These are phyloP conservation scores for Drosophila lini DNA, from an alignment of 1,140 invertebrate species.

Conservation along the genomic window DNA sequence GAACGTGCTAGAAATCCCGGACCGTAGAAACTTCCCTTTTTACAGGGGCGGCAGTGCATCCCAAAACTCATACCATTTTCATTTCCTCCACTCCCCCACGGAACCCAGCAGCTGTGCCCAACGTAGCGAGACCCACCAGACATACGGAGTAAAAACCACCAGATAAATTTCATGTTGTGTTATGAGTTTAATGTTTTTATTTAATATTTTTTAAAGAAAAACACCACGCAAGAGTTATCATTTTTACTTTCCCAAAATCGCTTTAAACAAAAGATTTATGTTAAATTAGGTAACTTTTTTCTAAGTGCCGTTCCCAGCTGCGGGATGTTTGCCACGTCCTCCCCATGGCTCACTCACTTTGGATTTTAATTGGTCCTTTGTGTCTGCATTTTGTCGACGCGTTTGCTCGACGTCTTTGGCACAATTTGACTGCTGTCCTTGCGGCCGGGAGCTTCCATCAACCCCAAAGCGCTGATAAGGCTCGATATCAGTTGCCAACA, in stretches of 20 bases:
- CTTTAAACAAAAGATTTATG: not conserved
- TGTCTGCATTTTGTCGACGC: slow-evolving; percentile 66
- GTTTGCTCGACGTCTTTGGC: slow-evolving; percentile 41
- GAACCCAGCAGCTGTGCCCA: slow-evolving; percentile 26
- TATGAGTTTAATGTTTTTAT: not conserved
- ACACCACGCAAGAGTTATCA: too few relatives aligned
- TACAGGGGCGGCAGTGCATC: slow-evolving; percentile 25
- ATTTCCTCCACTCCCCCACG: slow-evolving; percentile 8
- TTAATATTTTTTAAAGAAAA: not conserved
- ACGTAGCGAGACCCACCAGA: slow-evolving; percentile 31
- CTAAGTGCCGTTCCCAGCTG: slow-evolving; percentile 27
- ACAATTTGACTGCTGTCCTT: slow-evolving; percentile 40
- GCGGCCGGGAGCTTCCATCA: slow-evolving; percentile 26
- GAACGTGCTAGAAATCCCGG: slow-evolving; percentile 37
- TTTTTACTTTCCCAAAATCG: not conserved
- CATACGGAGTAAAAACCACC: slow-evolving; percentile 5
- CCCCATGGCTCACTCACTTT: slow-evolving; percentile 56
- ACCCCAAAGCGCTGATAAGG: slow-evolving; percentile 46
- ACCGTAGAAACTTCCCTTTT: slow-evolving; percentile 22
- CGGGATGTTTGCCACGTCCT: slow-evolving; percentile 18
- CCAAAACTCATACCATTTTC: slow-evolving; percentile 8
- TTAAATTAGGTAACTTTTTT: not conserved
- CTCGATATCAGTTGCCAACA: slow-evolving; percentile 48
- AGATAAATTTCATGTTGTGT: not conserved
- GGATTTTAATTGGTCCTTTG: slow-evolving; percentile 82